phyloP scores from a whole-genome alignment of 2,888 invertebrate genomes.

The Standfussiana lucernea region DNA sequence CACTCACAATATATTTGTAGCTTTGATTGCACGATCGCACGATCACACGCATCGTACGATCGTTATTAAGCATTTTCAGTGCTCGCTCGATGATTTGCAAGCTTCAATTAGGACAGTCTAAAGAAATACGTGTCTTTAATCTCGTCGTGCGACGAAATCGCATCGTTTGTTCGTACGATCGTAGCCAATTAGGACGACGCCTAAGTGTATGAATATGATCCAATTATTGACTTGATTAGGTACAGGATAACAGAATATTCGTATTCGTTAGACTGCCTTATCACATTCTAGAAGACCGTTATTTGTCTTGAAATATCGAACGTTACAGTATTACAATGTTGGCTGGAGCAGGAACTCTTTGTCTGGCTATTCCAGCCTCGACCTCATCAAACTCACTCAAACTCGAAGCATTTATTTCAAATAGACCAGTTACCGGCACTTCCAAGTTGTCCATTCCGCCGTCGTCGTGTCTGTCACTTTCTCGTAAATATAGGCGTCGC shows the following conservation, averaged over 20 bases:
- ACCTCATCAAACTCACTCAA: not conserved
- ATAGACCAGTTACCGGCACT: not conserved
- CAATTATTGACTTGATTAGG: conserved; percentile 9
- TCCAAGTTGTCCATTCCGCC: not conserved
- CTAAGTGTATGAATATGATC: conserved; percentile 5
- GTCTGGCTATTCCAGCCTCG: not conserved
- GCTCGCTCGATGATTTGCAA: no score
- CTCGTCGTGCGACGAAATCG: no score
- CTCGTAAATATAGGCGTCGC: not conserved
- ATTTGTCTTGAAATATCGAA: not conserved
- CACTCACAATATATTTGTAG: no score
- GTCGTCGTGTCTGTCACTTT: not conserved
- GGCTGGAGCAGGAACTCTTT: not conserved
- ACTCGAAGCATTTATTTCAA: not conserved
- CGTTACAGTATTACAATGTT: not conserved
- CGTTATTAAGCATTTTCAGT: no score
- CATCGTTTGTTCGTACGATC: no score
- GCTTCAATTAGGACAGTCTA: no score
- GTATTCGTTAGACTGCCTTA: conserved; percentile 8
- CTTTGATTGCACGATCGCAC: no score
- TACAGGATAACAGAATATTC: conserved; percentile 21
- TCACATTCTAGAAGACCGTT: not conserved
- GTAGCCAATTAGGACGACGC: no score
- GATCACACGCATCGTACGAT: no score
- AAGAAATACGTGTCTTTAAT: no score